phyloP scores from a whole-genome alignment of 2,888 invertebrate species.

The Seladonia tumulorum region DNA sequence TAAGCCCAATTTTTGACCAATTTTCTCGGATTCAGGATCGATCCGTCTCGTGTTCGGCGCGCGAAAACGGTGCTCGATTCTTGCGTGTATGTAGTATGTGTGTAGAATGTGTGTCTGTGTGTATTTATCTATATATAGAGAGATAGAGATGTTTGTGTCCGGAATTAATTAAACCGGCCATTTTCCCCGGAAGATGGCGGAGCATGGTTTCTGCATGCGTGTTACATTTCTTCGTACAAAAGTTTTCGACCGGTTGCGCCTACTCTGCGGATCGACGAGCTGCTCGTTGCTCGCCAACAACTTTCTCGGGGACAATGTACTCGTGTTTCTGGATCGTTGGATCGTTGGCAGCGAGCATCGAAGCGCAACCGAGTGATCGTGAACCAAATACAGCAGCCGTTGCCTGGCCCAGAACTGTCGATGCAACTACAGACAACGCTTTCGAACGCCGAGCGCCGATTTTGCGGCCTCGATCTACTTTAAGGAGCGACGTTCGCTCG shows the following conservation, averaged over 20 bases:
- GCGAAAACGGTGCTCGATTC: slow-evolving; percentile 41
- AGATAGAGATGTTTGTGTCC: not conserved
- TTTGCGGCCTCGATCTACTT: not conserved
- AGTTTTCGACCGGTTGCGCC: not conserved
- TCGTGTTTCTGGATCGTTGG: not conserved
- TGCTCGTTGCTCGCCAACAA: slow-evolving; percentile 8
- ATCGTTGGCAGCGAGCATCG: not conserved
- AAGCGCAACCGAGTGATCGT: slow-evolving; percentile 46
- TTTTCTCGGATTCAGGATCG: slow-evolving; percentile 63
- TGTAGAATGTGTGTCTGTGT: slow-evolving; percentile 52
- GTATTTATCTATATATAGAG: not conserved
- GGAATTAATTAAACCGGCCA: slow-evolving; percentile 32
- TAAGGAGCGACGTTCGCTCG: not conserved
- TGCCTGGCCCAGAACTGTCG: slow-evolving; percentile 66
- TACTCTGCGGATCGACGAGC: not conserved
- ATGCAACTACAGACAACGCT: slow-evolving; percentile 38
- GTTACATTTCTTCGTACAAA: not conserved
- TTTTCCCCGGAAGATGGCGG: slow-evolving; percentile 12
- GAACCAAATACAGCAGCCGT: slow-evolving; percentile 37
- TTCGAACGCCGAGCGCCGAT: not conserved
- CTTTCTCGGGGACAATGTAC: slow-evolving; percentile 7
- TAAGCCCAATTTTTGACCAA: slow-evolving; percentile 67
- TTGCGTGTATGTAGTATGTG: slow-evolving; percentile 28
- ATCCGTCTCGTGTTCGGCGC: slow-evolving; percentile 29
- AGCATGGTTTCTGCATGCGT: slow-evolving; percentile 50